Base-by-base conservation (phyloP, 1,140 invertebrate species). In the Tribolium castaneum region DNA sequence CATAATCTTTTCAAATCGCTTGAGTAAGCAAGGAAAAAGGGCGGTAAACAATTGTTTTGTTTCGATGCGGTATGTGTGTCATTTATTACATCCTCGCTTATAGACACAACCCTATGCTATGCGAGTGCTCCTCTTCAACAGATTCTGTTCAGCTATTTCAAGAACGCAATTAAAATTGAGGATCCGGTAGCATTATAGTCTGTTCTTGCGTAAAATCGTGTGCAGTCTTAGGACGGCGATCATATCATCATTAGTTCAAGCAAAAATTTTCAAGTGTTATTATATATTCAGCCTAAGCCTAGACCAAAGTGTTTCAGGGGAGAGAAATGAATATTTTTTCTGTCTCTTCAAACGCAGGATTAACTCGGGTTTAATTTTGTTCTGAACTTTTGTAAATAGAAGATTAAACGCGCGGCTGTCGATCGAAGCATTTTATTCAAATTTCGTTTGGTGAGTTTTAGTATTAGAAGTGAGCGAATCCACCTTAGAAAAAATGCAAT, bases 131-230 rank as follows among this genome's bases (percentile, higher is more conserved):
- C 54, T 14, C 54, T 59, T 59, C 22, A 59, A 30, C 54, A 59
- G 22, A 59, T 59, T 59, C 54, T 59, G 54, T 59, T 59, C 54
- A 59, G 54, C 54, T 59, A 59, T 59, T 59, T 59, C 54, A 59
- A 59, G 54, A 59, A 59, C 54, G 54, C 54, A 59, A 59, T 59
- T 59, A 59, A 59, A 59, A 59, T 59, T 59, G 54, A 59, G 54
- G 54, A 19, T 59, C 54, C n/a, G 16, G 54, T 59, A 59, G 54
- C 16, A 59, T 59, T 59, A 59, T 59, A 59, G 54, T 22, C 54
- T 30, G 54, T 59, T 59, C 54, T 25, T 59, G 54, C 54, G 54
- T 59, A 59, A 59, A 59, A 59, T 59, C 54, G 54, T 59, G 54
- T 59, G 54, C 54, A 59, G 25, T 59, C 54, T 59, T 59, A 25